Conservation (phyloP, 2,797 vertebrate genomes). For the Dryobates pubescens region DNA sequence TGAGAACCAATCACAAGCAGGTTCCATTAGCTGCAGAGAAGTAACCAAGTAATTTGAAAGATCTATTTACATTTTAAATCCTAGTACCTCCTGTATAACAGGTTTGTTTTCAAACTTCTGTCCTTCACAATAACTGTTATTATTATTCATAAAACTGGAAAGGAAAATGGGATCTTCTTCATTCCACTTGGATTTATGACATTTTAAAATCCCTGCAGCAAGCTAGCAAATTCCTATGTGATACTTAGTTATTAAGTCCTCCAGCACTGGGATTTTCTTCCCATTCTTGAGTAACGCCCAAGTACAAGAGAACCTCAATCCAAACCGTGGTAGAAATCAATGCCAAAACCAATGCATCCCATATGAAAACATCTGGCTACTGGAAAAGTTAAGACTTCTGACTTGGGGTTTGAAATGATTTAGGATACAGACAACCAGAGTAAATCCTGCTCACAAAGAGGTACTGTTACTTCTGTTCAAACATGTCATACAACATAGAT, state of each 20-base stretch:
- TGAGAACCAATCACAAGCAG: neutral
- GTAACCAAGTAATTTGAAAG: neutral
- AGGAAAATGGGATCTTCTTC: neutral
- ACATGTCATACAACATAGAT: neutral
- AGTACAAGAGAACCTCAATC: neutral
- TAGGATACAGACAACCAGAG: neutral
- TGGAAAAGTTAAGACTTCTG: too few relatives aligned
- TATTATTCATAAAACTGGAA: neutral
- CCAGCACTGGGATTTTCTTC: neutral
- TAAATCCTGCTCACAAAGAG: neutral
- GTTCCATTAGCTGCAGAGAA: neutral
- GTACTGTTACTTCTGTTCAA: neutral
- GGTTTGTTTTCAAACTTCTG: constrained; percentile 15
- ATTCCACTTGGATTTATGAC: neutral
- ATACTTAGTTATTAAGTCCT: neutral
- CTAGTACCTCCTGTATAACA: constrained; percentile 30
- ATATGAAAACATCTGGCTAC: neutral
- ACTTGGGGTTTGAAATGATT: neutral
- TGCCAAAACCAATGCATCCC: neutral
- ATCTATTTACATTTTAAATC: constrained; percentile 17
- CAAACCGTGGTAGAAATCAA: neutral
- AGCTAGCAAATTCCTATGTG: neutral
- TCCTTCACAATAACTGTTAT: neutral
- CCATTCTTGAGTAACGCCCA: neutral
- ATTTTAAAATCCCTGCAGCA: neutral